Conservation (phyloP, 2,113 vertebrate genomes). For the Phrynocephalus versicolor region DNA sequence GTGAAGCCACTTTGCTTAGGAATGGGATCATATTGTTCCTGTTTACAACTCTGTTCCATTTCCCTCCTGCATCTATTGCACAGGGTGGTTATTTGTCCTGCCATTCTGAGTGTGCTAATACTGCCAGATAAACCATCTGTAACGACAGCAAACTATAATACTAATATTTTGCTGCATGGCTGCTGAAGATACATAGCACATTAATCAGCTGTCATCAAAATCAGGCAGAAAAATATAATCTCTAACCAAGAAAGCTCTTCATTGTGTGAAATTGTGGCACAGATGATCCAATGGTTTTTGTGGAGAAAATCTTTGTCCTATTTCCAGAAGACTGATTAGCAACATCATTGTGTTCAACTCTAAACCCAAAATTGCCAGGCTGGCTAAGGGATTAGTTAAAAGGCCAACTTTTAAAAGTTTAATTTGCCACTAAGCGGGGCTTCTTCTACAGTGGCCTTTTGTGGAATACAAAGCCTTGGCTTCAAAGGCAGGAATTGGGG, state of each 20-base stretch:
- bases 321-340: background rate
- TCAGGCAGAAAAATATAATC: background rate
- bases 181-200: background rate
- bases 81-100: background rate
- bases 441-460: slow-evolving; percentile 51
- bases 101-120: background rate
- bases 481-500: slow-evolving; percentile 72
- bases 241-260: background rate
- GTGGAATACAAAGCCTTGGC: slow-evolving; percentile 60
- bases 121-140: background rate
- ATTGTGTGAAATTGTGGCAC: background rate
- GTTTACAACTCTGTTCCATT: background rate
- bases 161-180: background rate
- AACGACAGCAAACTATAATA: background rate
- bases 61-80: background rate
- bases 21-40: background rate
- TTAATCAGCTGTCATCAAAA: background rate
- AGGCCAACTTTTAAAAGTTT: slow-evolving; percentile 58
- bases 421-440: slow-evolving; percentile 59
- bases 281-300: background rate
- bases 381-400: slow-evolving; percentile 45
- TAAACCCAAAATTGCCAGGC: background rate
- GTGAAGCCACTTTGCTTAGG: no score
- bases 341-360: background rate
- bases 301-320: no score